Evolutionary conservation across 2,797 vertebrate species (phyloP).

Genomic region (Melanotaenia parkinsoni): DNA sequence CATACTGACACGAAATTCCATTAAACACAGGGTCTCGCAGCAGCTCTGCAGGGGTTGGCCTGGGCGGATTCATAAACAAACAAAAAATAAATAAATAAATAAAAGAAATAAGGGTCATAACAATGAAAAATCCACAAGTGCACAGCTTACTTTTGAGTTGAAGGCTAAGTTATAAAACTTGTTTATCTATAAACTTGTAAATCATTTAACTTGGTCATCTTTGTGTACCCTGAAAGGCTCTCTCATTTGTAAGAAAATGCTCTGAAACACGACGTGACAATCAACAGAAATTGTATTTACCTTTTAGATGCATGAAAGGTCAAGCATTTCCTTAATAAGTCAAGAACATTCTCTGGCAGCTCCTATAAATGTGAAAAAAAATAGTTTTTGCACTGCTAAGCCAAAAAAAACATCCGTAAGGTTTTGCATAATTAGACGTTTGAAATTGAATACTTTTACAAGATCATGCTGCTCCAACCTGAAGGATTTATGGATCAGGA

Average conservation of each 20-base stretch:
- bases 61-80: conserved; percentile 55
- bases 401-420: background rate
- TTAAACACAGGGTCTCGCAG: conserved; percentile 86
- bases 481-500: background rate
- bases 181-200: background rate
- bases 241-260: conserved; percentile 7
- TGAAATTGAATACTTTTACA: background rate
- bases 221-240: conserved; percentile 9
- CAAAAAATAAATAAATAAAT: background rate
- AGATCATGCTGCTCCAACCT: background rate
- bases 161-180: background rate
- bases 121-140: background rate
- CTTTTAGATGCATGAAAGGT: conserved; percentile 93
- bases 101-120: background rate
- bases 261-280: conserved; percentile 33
- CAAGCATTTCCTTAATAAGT: conserved; percentile 92
- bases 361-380: conserved; percentile 76
- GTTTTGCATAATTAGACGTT: background rate
- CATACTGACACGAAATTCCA: conserved; percentile 84
- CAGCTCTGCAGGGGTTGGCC: conserved; percentile 89
- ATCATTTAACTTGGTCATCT: conserved; percentile 1
- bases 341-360: conserved; percentile 85
- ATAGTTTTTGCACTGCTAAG: conserved; percentile 6
- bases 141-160: too few relatives aligned
- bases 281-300: conserved; percentile 71